A percentile compares a stretch with the other conserved stretches of the same genome.
phyloP scores from a whole-genome alignment of 2,888 invertebrate species.

The Tribolium freemani region DNA sequence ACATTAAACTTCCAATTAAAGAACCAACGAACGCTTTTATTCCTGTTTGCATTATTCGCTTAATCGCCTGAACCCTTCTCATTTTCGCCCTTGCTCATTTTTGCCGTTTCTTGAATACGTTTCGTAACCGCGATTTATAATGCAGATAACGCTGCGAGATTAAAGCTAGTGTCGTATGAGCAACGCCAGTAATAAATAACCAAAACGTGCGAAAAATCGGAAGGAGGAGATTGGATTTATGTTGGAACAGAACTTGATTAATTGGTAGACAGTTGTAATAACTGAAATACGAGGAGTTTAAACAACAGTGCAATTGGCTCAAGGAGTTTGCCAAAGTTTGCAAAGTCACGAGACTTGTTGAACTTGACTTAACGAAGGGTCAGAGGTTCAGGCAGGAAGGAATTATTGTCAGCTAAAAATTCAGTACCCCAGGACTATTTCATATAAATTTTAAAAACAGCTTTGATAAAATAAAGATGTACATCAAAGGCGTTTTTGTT shows the following conservation, averaged over 20 bases:
- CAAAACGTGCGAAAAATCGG: background rate
- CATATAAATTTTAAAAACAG: background rate
- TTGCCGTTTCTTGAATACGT: background rate
- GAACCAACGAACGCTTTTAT: background rate
- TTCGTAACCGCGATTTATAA: background rate
- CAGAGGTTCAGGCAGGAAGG: background rate
- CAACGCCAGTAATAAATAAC: background rate
- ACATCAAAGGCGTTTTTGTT: background rate
- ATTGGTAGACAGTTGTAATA: background rate
- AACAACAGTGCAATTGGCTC: background rate
- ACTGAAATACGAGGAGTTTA: background rate
- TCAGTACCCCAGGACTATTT: no score
- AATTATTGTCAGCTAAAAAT: background rate
- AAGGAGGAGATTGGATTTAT: background rate
- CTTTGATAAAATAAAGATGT: background rate
- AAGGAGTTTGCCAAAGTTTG: background rate
- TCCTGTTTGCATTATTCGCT: background rate
- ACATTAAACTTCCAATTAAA: background rate
- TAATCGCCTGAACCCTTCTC: background rate
- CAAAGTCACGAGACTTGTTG: background rate
- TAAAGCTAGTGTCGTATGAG: background rate
- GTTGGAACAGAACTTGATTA: background rate
- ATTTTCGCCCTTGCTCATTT: background rate
- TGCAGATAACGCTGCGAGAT: background rate
- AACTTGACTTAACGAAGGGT: background rate